A percentile compares a stretch with the other conserved stretches of the same genome.
Conservation (phyloP, 2,797 vertebrate species). For the Parauchenoglanis ngamensis region DNA sequence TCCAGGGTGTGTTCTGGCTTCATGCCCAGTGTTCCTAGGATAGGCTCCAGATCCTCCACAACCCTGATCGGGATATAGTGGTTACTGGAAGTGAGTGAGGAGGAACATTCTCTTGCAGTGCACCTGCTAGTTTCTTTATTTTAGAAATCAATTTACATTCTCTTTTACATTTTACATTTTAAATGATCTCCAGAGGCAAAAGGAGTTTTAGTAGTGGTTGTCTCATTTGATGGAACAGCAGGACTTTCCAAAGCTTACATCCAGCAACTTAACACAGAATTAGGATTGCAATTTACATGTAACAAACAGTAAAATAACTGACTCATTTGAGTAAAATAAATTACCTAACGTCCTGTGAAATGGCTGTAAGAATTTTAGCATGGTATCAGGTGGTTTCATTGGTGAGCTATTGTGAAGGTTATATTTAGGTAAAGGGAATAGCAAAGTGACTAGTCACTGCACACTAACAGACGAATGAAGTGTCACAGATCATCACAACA, state of each 20-base stretch:
- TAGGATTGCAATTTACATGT: background rate
- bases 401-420: background rate
- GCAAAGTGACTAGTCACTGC: background rate
- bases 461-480: background rate
- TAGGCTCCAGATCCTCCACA: background rate
- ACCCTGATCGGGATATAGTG: background rate
- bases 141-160: conserved; percentile 6
- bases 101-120: background rate
- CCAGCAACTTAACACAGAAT: background rate
- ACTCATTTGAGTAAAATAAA: background rate
- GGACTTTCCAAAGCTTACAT: background rate
- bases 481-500: background rate
- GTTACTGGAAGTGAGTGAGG: background rate
- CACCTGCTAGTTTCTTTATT: conserved; percentile 8
- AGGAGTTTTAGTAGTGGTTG: background rate
- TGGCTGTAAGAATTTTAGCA: background rate
- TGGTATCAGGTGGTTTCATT: background rate
- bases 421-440: background rate
- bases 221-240: background rate
- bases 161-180: background rate
- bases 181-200: background rate
- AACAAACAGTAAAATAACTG: background rate
- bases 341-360: background rate
- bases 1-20: background rate
- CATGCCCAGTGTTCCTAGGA: background rate